A percentile compares a stretch with the other conserved stretches of the same genome.
Conservation (phyloP, 2,888 invertebrate species). For the Platynereis dumerilii region DNA sequence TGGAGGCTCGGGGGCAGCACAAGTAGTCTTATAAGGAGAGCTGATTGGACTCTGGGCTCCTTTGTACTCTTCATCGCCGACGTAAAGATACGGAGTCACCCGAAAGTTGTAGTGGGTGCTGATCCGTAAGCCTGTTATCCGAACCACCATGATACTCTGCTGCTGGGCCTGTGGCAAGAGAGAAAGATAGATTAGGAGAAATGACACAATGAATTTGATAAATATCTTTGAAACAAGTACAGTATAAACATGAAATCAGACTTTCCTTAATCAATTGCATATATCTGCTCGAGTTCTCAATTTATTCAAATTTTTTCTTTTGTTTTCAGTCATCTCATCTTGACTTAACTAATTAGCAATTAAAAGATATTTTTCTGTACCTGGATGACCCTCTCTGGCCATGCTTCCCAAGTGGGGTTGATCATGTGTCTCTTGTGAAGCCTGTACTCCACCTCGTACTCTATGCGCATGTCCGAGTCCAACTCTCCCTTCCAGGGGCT, state of each 20-base stretch:
- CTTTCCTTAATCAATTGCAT: too few relatives aligned
- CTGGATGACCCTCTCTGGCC: neutral
- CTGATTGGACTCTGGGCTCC: constrained; percentile 20
- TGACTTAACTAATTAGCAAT: too few relatives aligned
- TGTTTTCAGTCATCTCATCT: too few relatives aligned
- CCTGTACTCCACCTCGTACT: neutral
- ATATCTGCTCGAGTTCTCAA: too few relatives aligned
- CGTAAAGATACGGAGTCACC: constrained; percentile 14
- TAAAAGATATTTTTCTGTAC: too few relatives aligned
- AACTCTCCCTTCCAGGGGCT: neutral
- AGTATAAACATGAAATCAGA: too few relatives aligned
- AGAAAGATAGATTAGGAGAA: too few relatives aligned
- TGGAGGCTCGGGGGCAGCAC: constrained; percentile 24
- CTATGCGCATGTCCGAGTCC: neutral
- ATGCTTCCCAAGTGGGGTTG: neutral
- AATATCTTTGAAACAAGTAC: too few relatives aligned
- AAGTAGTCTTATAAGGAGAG: constrained; percentile 25
- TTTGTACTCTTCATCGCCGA: constrained; percentile 6
- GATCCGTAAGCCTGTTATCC: constrained; percentile 12
- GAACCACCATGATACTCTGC: constrained; percentile 6
- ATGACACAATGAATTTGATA: too few relatives aligned
- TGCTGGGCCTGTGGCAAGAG: neutral
- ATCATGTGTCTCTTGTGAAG: neutral
- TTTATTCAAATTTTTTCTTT: too few relatives aligned
- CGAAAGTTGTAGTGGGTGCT: constrained; percentile 33